These are phyloP conservation scores for Antheraea yamamai DNA, from an alignment of 2,888 invertebrate species.

Conservation along the genomic window DNA sequence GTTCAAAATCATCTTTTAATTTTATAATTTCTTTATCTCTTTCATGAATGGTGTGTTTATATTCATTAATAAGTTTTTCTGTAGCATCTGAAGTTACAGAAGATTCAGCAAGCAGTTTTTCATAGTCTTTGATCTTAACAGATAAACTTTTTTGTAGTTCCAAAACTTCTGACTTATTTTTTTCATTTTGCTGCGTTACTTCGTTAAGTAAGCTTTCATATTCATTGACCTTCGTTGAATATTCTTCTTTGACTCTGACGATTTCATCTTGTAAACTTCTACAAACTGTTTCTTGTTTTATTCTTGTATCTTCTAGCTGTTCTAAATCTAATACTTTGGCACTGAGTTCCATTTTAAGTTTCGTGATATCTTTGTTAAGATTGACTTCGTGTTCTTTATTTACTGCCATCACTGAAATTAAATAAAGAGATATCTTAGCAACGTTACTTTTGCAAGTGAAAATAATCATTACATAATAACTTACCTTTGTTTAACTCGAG, in stretches of 20 bases:
- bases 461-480: constrained; percentile 8
- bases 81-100: constrained; percentile 62
- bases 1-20: constrained; percentile 74
- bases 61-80: constrained; percentile 71
- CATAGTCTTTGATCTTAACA: constrained; percentile 66
- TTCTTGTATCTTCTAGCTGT: constrained; percentile 68
- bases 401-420: constrained; percentile 65
- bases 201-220: constrained; percentile 72
- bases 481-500: constrained; percentile 79
- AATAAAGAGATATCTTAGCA: not conserved
- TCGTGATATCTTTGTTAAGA: constrained; percentile 77
- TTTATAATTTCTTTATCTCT: constrained; percentile 80
- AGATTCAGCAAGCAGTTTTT: constrained; percentile 65
- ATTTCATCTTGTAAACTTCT: constrained; percentile 70
- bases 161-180: constrained; percentile 66
- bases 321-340: constrained; percentile 80
- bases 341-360: constrained; percentile 80
- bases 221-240: constrained; percentile 69
- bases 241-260: constrained; percentile 61
- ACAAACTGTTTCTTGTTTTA: constrained; percentile 62
- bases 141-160: constrained; percentile 66
- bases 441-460: constrained; percentile 7
- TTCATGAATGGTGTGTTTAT: constrained; percentile 76
- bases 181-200: constrained; percentile 68
- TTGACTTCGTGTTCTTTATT: constrained; percentile 77